Percentiles rank a stretch among this genome's conserved stretches.
These are phyloP conservation scores for Ptilonorhynchus violaceus DNA, from an alignment of 2,113 vertebrate species.

Conservation along the genomic window DNA sequence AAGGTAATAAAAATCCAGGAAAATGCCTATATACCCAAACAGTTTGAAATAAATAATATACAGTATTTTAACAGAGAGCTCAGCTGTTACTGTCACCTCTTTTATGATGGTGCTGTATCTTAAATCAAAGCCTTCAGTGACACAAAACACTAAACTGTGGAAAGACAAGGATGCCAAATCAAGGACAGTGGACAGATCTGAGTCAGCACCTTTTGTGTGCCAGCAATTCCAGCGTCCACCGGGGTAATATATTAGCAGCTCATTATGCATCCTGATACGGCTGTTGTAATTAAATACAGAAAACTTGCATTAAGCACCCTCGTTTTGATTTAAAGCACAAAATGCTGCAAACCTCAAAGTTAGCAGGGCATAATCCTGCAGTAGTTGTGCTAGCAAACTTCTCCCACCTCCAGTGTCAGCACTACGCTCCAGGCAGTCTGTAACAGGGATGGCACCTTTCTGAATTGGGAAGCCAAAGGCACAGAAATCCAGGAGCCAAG, in stretches of 20 bases:
- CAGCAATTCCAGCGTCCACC: not conserved
- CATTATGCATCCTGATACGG: constrained; percentile 6
- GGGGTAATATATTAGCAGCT: constrained; percentile 22
- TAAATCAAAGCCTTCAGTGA: constrained; percentile 52
- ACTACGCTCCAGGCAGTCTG: not conserved
- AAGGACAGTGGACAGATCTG: constrained; percentile 48
- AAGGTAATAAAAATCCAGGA: constrained; percentile 53
- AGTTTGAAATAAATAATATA: constrained; percentile 61
- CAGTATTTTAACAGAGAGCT: constrained; percentile 51
- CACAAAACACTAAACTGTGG: constrained; percentile 34
- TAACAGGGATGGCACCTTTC: not conserved
- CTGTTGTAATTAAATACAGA: constrained; percentile 40
- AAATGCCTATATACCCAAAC: constrained; percentile 45
- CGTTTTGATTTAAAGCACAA: constrained; percentile 2
- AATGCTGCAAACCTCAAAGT: not conserved
- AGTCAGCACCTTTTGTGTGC: constrained; percentile 52
- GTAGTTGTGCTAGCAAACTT: not conserved
- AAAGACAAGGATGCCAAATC: constrained; percentile 62
- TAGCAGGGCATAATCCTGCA: not conserved
- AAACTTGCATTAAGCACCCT: not conserved
- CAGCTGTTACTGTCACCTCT: constrained; percentile 51
- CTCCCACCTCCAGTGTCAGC: not conserved
- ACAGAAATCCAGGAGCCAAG: not conserved
- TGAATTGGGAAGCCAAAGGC: not conserved
- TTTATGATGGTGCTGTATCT: constrained; percentile 25